Evolutionary conservation across 2,888 invertebrate genomes (phyloP), one percentile per base, ranked within the genome.

Genomic region (Acronicta leporina): DNA sequence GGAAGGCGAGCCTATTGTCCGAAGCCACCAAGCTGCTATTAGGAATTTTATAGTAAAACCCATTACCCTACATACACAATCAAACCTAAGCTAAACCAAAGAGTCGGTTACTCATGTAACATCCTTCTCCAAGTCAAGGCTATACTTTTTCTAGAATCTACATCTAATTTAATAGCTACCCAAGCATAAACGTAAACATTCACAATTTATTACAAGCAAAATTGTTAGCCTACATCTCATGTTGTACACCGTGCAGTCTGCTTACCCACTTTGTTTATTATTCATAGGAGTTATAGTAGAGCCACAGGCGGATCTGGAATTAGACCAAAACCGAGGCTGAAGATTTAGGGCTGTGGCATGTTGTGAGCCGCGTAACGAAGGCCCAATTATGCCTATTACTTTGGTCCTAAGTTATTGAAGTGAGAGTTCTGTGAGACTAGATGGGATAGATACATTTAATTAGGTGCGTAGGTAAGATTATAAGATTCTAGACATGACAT

Each of bases 301-400:
- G 55, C 62, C 53, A 25, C 55, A 44, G 72, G 72, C 58, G 53
- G 13, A 51, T 54, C 52, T 63, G 70, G 67, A 71, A 54, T 71
- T 51, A 59, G 59, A 67, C 72, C 50, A 69, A 69, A 66, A 30
- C 49, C 50, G 7, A 35, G 61, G 16, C 38, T 66, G 38, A 13
- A 69, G 61, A 69, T 70, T 65, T 61, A 70, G 45, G 25, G 10
- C 8, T 42, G 20, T 52, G 30, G 43, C 16, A 48, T 42, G 38
- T 33, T 16, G 44, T 42, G 40, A 43, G 15, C n/a, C 16, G 33
- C 42, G 58, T 54, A 51, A 42, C 35, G 8, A 42, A 61, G 52
- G 46, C 50, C 46, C 55, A 43, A 65, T 70, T 65, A 65, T 33
- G 41, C n/a, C 43, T 47, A 50, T 61, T 61, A 54, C 38, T 44